phyloP scores from a whole-genome alignment of 2,113 vertebrate species.

The Tautogolabrus adspersus region DNA sequence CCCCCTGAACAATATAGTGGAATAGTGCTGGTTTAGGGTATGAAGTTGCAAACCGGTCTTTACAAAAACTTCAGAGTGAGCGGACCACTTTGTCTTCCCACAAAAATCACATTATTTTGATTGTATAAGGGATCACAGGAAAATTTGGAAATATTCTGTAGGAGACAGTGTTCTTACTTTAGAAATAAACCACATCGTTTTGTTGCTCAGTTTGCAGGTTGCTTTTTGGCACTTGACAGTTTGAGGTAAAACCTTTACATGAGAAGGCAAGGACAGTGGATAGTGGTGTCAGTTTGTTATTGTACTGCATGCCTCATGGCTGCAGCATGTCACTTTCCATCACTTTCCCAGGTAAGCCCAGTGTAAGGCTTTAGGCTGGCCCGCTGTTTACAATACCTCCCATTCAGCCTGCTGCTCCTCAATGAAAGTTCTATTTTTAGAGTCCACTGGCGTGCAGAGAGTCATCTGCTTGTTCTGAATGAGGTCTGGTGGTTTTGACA shows the following conservation, averaged over 20 bases:
- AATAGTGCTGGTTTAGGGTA: no score
- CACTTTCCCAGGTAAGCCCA: conserved; percentile 78
- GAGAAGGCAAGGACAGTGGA: conserved; percentile 49
- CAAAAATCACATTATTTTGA: neutral
- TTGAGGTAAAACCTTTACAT: conserved; percentile 35
- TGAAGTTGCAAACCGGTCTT: neutral
- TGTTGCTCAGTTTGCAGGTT: conserved; percentile 40
- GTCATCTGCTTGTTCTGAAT: conserved; percentile 85
- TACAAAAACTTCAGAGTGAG: conserved; percentile 4
- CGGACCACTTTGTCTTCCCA: conserved; percentile 6
- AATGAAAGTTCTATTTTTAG: conserved; percentile 86
- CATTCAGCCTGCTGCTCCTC: conserved; percentile 81
- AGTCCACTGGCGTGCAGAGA: conserved; percentile 72
- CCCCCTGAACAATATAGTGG: no score
- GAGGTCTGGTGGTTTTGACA: conserved; percentile 81
- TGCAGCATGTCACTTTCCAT: conserved; percentile 78
- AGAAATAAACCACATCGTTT: conserved; percentile 48
- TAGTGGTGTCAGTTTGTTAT: conserved; percentile 67
- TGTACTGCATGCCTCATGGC: conserved; percentile 58
- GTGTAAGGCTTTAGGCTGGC: conserved; percentile 73
- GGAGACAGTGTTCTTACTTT: conserved; percentile 20
- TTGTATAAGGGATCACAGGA: conserved; percentile 12
- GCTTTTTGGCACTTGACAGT: neutral
- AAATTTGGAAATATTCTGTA: conserved; percentile 24
- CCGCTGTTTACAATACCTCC: conserved; percentile 81